Evolutionary conservation across 1,140 invertebrate species (phyloP).

Genomic region (Nomia melanderi): DNA sequence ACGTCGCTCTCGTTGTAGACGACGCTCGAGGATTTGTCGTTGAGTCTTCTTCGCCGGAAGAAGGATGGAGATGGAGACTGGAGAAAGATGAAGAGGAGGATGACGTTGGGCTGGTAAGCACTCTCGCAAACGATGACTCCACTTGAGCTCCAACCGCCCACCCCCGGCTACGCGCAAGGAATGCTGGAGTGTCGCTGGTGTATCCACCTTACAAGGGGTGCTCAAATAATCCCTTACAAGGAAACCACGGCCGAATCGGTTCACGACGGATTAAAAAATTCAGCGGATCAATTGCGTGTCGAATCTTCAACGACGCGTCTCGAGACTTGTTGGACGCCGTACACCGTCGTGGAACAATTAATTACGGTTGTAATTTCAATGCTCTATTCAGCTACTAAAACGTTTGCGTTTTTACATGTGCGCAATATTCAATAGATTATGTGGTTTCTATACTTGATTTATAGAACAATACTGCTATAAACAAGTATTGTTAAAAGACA

Average conservation of each 20-base stretch:
- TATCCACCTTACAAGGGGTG: slow-evolving; percentile 71
- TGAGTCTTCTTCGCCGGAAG: slow-evolving; percentile 58
- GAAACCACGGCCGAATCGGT: slow-evolving; percentile 17
- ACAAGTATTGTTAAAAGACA: too few relatives aligned
- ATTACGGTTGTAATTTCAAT: too few relatives aligned
- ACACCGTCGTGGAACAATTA: too few relatives aligned
- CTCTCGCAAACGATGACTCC: slow-evolving; percentile 74
- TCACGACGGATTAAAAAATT: neutral
- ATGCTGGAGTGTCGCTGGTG: slow-evolving; percentile 69
- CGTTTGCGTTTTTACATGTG: too few relatives aligned
- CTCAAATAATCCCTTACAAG: slow-evolving; percentile 58
- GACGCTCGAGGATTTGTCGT: slow-evolving; percentile 63
- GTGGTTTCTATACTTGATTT: too few relatives aligned
- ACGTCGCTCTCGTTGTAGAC: slow-evolving; percentile 69
- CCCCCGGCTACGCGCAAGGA: slow-evolving; percentile 69
- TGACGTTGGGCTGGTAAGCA: slow-evolving; percentile 71
- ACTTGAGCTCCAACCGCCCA: slow-evolving; percentile 73
- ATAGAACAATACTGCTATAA: too few relatives aligned
- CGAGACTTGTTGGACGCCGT: too few relatives aligned
- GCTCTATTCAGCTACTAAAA: too few relatives aligned
- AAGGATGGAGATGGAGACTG: slow-evolving; percentile 26
- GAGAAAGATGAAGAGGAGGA: slow-evolving; percentile 53
- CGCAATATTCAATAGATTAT: too few relatives aligned
- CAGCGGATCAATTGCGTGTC: neutral
- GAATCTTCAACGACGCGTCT: neutral